A percentile compares a stretch with the other conserved stretches of the same genome.
Conservation (phyloP, 2,888 invertebrate species). For the Lamellibrachia columna region DNA sequence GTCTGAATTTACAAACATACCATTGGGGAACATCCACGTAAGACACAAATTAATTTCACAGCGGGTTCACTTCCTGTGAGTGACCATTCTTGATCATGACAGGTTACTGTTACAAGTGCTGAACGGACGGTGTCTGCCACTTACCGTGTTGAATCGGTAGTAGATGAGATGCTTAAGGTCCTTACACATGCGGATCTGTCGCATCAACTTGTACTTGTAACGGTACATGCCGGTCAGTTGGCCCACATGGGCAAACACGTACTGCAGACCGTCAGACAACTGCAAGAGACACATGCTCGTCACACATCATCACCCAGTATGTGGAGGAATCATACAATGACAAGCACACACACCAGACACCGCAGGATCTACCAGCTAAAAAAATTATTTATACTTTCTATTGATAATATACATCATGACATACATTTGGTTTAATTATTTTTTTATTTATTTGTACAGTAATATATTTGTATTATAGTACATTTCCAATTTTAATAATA, state of each 20-base stretch:
- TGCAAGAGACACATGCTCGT: conserved; percentile 68
- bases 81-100: background rate
- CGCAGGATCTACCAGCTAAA: background rate
- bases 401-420: too few relatives aligned
- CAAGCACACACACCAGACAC: background rate
- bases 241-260: conserved; percentile 99
- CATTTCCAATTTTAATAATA: too few relatives aligned
- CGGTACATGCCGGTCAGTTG: conserved; percentile 99
- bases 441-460: too few relatives aligned
- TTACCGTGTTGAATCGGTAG: conserved; percentile 95
- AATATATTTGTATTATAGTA: too few relatives aligned
- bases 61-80: background rate
- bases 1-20: too few relatives aligned
- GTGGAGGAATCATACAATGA: background rate
- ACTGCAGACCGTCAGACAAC: conserved; percentile 96
- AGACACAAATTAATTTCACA: too few relatives aligned
- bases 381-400: background rate
- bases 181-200: conserved; percentile 99
- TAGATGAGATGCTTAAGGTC: conserved; percentile 99
- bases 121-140: background rate
- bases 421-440: too few relatives aligned
- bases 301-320: background rate
- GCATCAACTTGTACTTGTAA: conserved; percentile 95
- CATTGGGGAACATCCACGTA: too few relatives aligned
- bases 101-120: too few relatives aligned